A percentile compares a stretch with the other conserved stretches of the same genome.
These are phyloP conservation scores for Synergus umbraculus DNA, from an alignment of 2,888 invertebrate species.

Conservation along the genomic window DNA sequence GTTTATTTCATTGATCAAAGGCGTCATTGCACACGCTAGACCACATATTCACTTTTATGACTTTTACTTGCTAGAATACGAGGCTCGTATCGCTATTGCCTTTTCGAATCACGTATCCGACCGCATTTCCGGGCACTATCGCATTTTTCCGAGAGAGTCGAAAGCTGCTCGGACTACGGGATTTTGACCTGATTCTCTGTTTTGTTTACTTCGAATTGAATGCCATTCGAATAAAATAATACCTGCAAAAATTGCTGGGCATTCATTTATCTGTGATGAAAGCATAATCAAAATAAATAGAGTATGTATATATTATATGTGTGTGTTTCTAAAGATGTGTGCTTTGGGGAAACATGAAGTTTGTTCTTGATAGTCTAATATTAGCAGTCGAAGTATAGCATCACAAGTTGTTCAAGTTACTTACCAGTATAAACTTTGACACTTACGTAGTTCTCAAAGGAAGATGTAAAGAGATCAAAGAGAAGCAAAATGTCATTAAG, in stretches of 20 bases:
- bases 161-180: constrained; percentile 32
- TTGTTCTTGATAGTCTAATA: neutral
- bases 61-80: constrained; percentile 47
- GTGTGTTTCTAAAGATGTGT: neutral
- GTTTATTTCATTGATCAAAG: constrained; percentile 54
- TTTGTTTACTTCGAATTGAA: neutral
- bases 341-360: neutral
- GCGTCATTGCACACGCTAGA: constrained; percentile 46
- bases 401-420: neutral
- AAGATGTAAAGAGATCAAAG: constrained; percentile 22
- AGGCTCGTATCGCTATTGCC: constrained; percentile 48
- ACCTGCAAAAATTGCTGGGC: neutral
- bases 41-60: constrained; percentile 48
- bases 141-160: constrained; percentile 33
- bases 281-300: too few relatives aligned
- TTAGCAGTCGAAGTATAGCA: constrained; percentile 5
- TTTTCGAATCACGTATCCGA: constrained; percentile 52
- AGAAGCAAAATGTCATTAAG: neutral
- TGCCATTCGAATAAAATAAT: neutral
- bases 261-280: neutral
- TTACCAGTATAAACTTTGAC: constrained; percentile 23
- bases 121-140: constrained; percentile 50
- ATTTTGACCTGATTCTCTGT: constrained; percentile 14
- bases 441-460: constrained; percentile 6
- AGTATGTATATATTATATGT: too few relatives aligned